Evolutionary conservation across 2,113 vertebrate species (phyloP).

Genomic region (Alouatta palliata): DNA sequence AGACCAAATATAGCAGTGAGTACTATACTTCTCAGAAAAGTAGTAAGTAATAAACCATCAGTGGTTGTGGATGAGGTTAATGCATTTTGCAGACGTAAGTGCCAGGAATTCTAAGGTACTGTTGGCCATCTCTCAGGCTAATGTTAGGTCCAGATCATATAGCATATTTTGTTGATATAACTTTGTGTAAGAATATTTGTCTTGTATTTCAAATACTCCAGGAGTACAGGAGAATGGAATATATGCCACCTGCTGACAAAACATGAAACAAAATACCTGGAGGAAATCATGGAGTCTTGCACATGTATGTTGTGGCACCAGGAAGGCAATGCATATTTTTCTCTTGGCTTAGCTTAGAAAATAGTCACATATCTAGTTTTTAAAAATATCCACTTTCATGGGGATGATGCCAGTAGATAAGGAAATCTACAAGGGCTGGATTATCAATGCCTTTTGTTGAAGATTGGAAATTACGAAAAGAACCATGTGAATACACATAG

Average conservation of each 20-base stretch:
- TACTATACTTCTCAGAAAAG: not conserved
- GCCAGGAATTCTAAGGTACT: slow-evolving; percentile 28
- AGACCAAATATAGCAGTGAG: not conserved
- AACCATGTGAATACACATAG: not conserved
- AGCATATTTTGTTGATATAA: not conserved
- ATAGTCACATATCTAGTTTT: not conserved
- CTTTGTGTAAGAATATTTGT: not conserved
- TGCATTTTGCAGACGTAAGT: not conserved
- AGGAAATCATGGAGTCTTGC: not conserved
- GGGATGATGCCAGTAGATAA: not conserved
- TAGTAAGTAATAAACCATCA: not conserved
- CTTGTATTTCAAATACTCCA: not conserved
- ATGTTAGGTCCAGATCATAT: not conserved
- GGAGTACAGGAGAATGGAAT: not conserved
- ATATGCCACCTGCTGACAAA: not conserved
- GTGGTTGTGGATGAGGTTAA: not conserved
- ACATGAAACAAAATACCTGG: not conserved
- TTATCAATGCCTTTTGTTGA: not conserved
- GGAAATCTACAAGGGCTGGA: not conserved
- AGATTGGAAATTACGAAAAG: not conserved
- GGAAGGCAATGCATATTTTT: not conserved
- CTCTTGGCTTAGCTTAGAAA: not conserved
- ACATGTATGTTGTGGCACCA: not conserved
- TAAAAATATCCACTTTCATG: not conserved
- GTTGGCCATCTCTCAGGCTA: not conserved